Conservation (phyloP, 2,888 invertebrate species). For the Hydrotaea cyrtoneurina region DNA sequence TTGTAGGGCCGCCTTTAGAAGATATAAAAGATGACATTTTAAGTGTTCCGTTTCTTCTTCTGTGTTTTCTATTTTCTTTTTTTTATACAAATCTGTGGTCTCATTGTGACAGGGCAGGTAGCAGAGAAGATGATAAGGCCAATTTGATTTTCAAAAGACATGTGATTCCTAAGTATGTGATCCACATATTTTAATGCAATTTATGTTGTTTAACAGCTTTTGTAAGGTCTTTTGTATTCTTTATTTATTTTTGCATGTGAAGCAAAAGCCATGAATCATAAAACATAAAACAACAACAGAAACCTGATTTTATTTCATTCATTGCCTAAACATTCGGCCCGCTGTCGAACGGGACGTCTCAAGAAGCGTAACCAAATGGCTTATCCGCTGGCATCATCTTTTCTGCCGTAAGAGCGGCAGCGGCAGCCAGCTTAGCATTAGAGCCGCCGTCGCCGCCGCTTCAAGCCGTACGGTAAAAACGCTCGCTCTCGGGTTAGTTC, state of each 20-base stretch:
- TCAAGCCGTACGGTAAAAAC: neutral
- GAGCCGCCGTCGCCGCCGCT: slow-evolving; percentile 9
- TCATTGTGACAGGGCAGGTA: slow-evolving; percentile 1
- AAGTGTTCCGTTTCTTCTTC: neutral
- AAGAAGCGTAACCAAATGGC: slow-evolving; percentile 47
- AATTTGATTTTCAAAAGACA: slow-evolving; percentile 11
- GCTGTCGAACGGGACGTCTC: slow-evolving; percentile 24
- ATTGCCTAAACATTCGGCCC: slow-evolving; percentile 35
- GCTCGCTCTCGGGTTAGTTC: neutral
- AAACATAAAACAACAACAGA: neutral
- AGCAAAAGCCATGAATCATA: slow-evolving; percentile 20
- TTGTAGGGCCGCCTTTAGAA: neutral
- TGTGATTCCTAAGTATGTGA: slow-evolving; percentile 13
- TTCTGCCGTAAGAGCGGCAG: neutral
- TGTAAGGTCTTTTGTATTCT: neutral
- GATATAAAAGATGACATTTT: neutral
- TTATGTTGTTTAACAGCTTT: neutral
- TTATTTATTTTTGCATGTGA: neutral
- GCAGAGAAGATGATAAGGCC: neutral
- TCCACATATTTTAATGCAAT: slow-evolving; percentile 20
- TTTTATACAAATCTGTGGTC: neutral
- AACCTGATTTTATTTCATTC: slow-evolving; percentile 29
- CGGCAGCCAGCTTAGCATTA: neutral
- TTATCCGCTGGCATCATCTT: neutral
- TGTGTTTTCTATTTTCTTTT: neutral